Conservation (phyloP, 2,888 invertebrate species). For the Hypena proboscidalis region DNA sequence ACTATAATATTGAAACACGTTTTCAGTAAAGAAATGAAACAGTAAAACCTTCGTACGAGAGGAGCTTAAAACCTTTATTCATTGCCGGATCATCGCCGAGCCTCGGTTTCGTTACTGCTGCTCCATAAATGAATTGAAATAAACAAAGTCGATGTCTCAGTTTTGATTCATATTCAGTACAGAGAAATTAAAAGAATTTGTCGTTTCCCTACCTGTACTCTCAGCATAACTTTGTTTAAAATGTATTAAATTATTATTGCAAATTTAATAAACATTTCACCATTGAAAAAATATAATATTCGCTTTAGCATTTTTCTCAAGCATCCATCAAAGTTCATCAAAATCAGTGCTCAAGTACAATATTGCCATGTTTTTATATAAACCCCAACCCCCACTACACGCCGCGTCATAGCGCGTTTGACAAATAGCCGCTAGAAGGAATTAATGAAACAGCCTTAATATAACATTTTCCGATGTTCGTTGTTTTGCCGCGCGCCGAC, state of each 20-base stretch:
- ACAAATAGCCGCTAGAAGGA: conserved; percentile 34
- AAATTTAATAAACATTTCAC: not conserved
- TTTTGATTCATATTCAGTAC: too few species aligned
- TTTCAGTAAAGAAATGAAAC: conserved; percentile 8
- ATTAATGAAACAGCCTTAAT: conserved; percentile 25
- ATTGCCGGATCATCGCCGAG: conserved; percentile 13
- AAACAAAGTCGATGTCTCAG: too few species aligned
- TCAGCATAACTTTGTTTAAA: too few species aligned
- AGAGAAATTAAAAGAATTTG: too few species aligned
- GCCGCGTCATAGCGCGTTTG: conserved; percentile 13
- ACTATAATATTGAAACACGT: too few species aligned
- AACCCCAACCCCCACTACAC: not conserved
- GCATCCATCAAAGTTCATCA: conserved; percentile 1
- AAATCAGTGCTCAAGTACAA: conserved; percentile 11
- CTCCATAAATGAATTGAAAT: conserved; percentile 32
- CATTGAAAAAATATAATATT: not conserved
- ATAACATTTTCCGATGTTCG: conserved; percentile 19
- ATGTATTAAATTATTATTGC: too few species aligned
- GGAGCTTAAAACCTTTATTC: conserved; percentile 16
- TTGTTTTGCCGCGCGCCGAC: conserved; percentile 11
- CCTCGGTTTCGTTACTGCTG: conserved; percentile 16
- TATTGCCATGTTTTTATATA: conserved; percentile 2
- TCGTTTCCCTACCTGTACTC: too few species aligned
- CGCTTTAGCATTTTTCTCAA: not conserved
- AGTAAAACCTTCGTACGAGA: conserved; percentile 7